These are phyloP conservation scores for Varecia variegata DNA, from an alignment of 2,797 vertebrate genomes.

Conservation along the genomic window DNA sequence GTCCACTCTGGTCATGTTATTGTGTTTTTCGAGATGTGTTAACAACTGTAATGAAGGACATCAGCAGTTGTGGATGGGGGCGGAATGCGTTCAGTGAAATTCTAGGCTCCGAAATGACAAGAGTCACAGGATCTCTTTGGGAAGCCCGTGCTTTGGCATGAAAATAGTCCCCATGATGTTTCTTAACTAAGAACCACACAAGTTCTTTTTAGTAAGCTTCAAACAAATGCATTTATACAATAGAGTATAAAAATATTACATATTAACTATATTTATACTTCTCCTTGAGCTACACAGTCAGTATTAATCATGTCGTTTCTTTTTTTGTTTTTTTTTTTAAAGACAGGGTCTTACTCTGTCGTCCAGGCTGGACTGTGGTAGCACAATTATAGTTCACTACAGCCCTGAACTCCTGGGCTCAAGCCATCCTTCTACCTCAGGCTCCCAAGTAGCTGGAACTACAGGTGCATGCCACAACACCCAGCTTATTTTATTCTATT, in stretches of 20 bases:
- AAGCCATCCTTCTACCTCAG: neutral
- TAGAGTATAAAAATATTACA: neutral
- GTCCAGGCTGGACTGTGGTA: neutral
- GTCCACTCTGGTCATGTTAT: slow-evolving; percentile 34
- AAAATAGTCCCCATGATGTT: neutral
- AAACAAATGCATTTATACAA: slow-evolving; percentile 10
- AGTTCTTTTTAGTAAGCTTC: neutral
- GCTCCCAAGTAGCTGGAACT: neutral
- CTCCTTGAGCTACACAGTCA: neutral
- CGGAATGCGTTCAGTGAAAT: slow-evolving; percentile 30
- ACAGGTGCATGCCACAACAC: neutral
- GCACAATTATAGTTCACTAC: neutral
- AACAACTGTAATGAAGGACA: slow-evolving; percentile 56
- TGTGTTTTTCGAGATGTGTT: slow-evolving; percentile 39
- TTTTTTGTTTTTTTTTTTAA: neutral
- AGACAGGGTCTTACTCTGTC: neutral
- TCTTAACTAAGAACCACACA: neutral
- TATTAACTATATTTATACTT: neutral
- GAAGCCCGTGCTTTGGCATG: neutral
- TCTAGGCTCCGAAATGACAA: neutral
- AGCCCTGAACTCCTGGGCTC: neutral
- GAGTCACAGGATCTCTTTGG: neutral
- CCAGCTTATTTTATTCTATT: neutral
- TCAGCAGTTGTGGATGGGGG: slow-evolving; percentile 2
- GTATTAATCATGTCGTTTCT: neutral